Conservation (phyloP, 2,797 vertebrate genomes). For the Chrysocyon brachyurus region DNA sequence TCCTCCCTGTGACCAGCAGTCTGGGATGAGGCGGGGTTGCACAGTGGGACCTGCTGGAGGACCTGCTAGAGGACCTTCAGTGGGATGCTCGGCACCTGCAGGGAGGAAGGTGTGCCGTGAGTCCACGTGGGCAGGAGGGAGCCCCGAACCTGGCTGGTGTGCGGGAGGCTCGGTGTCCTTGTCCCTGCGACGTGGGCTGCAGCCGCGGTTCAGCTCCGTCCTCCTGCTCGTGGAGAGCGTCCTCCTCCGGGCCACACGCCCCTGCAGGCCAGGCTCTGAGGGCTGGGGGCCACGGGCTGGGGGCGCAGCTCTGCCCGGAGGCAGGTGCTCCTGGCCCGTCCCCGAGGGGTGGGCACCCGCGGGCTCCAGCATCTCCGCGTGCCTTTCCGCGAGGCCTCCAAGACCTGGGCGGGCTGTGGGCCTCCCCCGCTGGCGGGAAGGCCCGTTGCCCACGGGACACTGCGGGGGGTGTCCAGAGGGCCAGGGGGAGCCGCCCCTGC, state of each 20-base stretch:
- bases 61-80: too few species aligned
- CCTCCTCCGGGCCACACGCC: background rate
- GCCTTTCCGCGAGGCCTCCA: background rate
- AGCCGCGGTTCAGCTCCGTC: accelerated
- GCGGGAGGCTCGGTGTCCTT: background rate
- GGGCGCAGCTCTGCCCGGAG: too few species aligned
- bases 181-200: background rate
- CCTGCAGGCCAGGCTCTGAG: background rate
- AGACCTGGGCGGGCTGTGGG: background rate
- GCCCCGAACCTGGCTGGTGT: too few species aligned
- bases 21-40: too few species aligned
- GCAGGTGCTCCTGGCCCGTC: background rate
- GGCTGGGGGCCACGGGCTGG: too few species aligned
- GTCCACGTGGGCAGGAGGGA: background rate
- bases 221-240: too few species aligned
- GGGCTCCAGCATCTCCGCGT: background rate
- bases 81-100: too few species aligned
- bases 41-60: too few species aligned
- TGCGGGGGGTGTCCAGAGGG: background rate
- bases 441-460: background rate
- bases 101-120: too few species aligned
- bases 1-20: too few species aligned
- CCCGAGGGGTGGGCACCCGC: too few species aligned
- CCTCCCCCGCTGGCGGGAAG: background rate
- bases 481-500: too few species aligned